phyloP scores from a whole-genome alignment of 2,797 vertebrate genomes.

The Danio kyathit region DNA sequence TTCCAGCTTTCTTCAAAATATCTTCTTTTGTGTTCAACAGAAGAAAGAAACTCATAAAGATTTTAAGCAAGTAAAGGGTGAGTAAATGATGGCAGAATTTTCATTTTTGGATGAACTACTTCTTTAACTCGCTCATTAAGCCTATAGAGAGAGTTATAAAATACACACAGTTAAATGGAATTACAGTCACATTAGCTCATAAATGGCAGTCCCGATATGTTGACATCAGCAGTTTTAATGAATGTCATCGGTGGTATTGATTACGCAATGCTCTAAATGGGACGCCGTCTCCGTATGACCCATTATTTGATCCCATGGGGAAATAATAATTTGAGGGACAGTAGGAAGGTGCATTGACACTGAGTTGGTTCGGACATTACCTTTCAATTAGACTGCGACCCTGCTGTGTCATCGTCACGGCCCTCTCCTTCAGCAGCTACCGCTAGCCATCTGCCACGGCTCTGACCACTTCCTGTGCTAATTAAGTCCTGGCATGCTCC shows the following conservation, averaged over 20 bases:
- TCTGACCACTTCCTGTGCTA: conserved; percentile 64
- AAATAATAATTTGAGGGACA: not conserved
- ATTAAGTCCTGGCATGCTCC: conserved; percentile 63
- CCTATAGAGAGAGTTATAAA: not conserved
- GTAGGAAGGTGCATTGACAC: conserved; percentile 4
- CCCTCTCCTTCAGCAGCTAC: conserved; percentile 23
- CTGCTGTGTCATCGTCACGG: conserved; percentile 28
- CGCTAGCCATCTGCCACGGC: conserved; percentile 56
- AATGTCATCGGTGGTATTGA: not conserved
- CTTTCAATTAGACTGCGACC: conserved; percentile 60
- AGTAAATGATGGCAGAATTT: no score
- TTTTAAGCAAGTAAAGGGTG: no score
- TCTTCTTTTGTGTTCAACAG: no score
- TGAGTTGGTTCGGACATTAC: not conserved
- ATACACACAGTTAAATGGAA: not conserved
- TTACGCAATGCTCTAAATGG: conserved; percentile 16
- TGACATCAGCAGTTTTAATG: not conserved
- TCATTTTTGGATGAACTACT: no score
- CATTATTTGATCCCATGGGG: not conserved
- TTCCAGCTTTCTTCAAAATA: no score
- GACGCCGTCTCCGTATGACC: not conserved
- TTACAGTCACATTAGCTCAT: not conserved
- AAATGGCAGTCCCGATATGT: not conserved
- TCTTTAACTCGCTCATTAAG: not conserved
- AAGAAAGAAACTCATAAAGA: no score